Evolutionary conservation across 2,888 invertebrate species (phyloP).

Genomic region (Acronicta leporina): DNA sequence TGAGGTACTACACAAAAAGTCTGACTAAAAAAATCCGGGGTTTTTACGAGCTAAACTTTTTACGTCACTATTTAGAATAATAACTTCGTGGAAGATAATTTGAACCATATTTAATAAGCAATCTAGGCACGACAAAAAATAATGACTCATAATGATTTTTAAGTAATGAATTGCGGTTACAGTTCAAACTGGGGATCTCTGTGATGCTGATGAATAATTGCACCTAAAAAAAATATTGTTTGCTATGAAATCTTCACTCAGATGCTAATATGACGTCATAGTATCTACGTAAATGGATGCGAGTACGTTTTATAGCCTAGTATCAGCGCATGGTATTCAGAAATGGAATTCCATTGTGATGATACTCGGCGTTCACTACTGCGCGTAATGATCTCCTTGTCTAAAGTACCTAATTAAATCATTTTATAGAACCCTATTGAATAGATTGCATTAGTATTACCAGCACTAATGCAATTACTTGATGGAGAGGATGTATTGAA

Average conservation of each 20-base stretch:
- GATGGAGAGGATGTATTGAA: not conserved
- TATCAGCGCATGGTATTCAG: slow-evolving; percentile 38
- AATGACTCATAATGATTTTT: slow-evolving; percentile 12
- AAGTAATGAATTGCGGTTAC: not conserved
- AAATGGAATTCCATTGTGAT: slow-evolving; percentile 49
- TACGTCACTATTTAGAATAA: slow-evolving; percentile 7
- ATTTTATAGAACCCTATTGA: not conserved
- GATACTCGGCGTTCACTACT: slow-evolving; percentile 14
- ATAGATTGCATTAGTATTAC: not conserved
- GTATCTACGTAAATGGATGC: slow-evolving; percentile 30
- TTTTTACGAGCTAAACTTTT: not conserved
- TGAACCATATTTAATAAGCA: slow-evolving; percentile 10
- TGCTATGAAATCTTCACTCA: slow-evolving; percentile 30
- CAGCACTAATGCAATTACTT: not conserved
- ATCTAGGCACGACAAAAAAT: slow-evolving; percentile 15
- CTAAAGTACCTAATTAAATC: too few species aligned
- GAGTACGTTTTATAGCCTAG: slow-evolving; percentile 39
- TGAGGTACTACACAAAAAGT: not conserved
- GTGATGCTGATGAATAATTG: slow-evolving; percentile 19
- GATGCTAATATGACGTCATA: slow-evolving; percentile 42
- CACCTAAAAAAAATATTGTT: slow-evolving; percentile 8
- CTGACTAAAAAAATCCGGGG: not conserved
- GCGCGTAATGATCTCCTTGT: slow-evolving; percentile 5
- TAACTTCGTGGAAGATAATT: slow-evolving; percentile 13
- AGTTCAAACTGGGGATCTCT: not conserved